Evolutionary conservation across 1,140 invertebrate species (phyloP).

Genomic region (Campoletis sonorensis): DNA sequence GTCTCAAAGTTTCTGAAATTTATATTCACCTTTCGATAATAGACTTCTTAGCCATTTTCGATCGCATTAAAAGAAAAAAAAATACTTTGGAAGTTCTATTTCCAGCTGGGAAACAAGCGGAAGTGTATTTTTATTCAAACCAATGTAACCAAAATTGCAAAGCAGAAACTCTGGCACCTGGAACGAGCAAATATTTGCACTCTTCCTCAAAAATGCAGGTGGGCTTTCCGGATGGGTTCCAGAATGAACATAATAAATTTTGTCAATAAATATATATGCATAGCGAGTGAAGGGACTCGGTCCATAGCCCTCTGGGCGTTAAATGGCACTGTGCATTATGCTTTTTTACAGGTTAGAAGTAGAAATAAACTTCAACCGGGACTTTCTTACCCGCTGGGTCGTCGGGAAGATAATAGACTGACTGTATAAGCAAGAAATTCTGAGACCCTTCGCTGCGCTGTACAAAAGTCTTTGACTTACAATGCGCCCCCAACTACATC

Average conservation of each 20-base stretch:
- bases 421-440: constrained; percentile 53
- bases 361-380: constrained; percentile 12
- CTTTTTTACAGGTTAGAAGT: neutral
- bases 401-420: constrained; percentile 59
- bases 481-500: constrained; percentile 58
- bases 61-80: too few relatives aligned
- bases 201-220: constrained; percentile 32
- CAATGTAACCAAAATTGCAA: neutral
- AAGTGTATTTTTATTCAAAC: too few relatives aligned
- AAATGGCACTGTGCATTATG: neutral
- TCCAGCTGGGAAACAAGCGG: too few relatives aligned
- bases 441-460: constrained; percentile 48
- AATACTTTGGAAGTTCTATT: neutral
- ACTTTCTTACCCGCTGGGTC: constrained; percentile 57
- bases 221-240: neutral
- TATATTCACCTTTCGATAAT: neutral
- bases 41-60: neutral
- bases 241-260: constrained; percentile 59
- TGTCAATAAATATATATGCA: constrained; percentile 54
- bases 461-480: constrained; percentile 47
- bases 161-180: constrained; percentile 17
- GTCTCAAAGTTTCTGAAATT: too few relatives aligned
- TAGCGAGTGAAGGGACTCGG: neutral
- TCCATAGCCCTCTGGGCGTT: neutral
- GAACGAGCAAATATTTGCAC: constrained; percentile 29